Base-by-base conservation (phyloP, 1,140 invertebrate species). In the Neodiprion pinetum region DNA sequence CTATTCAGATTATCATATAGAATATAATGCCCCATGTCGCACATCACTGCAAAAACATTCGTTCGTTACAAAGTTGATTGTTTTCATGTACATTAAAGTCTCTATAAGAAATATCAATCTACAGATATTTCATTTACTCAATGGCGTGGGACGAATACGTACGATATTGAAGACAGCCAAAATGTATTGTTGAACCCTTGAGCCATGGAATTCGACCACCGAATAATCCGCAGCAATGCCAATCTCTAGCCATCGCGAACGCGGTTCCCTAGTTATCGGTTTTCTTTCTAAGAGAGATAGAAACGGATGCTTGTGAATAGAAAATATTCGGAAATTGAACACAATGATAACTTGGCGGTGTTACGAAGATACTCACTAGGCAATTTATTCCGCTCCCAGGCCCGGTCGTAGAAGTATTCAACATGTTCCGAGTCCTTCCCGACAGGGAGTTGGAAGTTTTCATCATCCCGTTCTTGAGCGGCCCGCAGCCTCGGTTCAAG, bases 111-210 rank as follows among this genome's bases (percentile, higher is more conserved):
- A 40, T 40, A 3, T 40, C 28, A 40, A 40, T 40, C 5, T 40
- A 40, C 2, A 40, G 1, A 40, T 40, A 40, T 40, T 5, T 40
- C 28, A 40, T 40, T 40, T 5, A 40, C 28, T 40, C 2, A 40
- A 40, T 40, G 28, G 28, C 28, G 28, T 40, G 5, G 28, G 28
- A 40, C 7, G 0, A 47, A 68, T 77, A 89, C 91, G 93, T 90
- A 94, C 94, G 76, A 95, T 95, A 81, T 95, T 95, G 88, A 95
- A 91, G 72, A 95, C 89, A 4, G 93, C 92, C 73, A 95, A 87
- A 76, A 95, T 90, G 83, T 95, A 95, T 76, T 93, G 91, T 80
- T 92, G 90, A 12, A 94, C 91, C 78, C 91, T 88, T 67, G 90
- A 89, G 9, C 93, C 93, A 80, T 95, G 93, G 84, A 94, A 94